A percentile compares a stretch with the other conserved stretches of the same genome.
Evolutionary conservation across 2,113 vertebrate genomes (phyloP).

Genomic region (Amphilophus citrinellus): DNA sequence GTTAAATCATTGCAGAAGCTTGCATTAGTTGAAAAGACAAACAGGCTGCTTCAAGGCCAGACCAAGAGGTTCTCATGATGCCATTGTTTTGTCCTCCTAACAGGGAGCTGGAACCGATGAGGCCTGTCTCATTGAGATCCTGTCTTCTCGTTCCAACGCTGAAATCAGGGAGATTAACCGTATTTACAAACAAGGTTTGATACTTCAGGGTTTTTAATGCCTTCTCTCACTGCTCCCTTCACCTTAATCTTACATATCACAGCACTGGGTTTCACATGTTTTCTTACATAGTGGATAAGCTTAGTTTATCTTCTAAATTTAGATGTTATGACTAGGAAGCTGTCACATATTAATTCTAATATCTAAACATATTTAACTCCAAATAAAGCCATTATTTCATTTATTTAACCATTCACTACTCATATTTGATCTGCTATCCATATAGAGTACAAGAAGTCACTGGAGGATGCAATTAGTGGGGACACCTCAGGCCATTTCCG

Average conservation of each 20-base stretch:
- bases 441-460: slow-evolving; percentile 90
- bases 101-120: slow-evolving; percentile 97
- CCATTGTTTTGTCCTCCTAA: slow-evolving; percentile 21
- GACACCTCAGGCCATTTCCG: slow-evolving; percentile 98
- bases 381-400: neutral
- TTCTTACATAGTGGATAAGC: neutral
- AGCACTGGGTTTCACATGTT: neutral
- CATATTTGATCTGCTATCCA: slow-evolving; percentile 10
- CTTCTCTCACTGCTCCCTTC: neutral
- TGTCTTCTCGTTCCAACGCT: slow-evolving; percentile 91
- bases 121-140: slow-evolving; percentile 96
- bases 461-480: slow-evolving; percentile 92
- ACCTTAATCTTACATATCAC: slow-evolving; percentile 13
- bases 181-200: slow-evolving; percentile 90
- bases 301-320: neutral
- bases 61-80: neutral
- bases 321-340: neutral
- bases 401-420: neutral
- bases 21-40: neutral
- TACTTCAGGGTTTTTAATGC: neutral
- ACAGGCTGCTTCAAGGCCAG: neutral
- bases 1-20: neutral
- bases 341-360: neutral
- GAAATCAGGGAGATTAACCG: slow-evolving; percentile 90
- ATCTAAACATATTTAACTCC: neutral